Conservation (phyloP, 2,113 vertebrate genomes). For the Paraplagusia blochii region DNA sequence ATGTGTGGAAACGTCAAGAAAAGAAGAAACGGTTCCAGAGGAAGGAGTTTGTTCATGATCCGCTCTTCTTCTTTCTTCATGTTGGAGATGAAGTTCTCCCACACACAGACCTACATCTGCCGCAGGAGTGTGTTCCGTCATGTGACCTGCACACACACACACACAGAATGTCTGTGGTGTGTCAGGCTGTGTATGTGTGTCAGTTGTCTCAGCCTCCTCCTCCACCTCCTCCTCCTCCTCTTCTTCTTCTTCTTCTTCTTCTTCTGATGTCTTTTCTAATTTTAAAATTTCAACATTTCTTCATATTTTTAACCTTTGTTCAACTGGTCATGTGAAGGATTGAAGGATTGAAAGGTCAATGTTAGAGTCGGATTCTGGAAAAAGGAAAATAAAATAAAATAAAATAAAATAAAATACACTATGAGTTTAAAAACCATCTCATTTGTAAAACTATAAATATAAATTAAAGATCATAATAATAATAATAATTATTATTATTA, state of each 20-base stretch:
- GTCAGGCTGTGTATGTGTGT: neutral
- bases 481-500: too few relatives aligned
- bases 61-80: neutral
- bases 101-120: slow-evolving; percentile 51
- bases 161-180: neutral
- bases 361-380: too few relatives aligned
- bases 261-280: slow-evolving; percentile 33
- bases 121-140: slow-evolving; percentile 6
- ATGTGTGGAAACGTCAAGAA: neutral
- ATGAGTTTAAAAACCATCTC: too few relatives aligned
- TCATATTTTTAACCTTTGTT: neutral
- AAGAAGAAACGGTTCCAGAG: neutral
- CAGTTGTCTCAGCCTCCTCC: neutral
- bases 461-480: too few relatives aligned
- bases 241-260: neutral
- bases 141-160: neutral
- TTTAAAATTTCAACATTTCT: neutral
- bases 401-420: too few relatives aligned
- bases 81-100: slow-evolving; percentile 29
- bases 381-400: too few relatives aligned
- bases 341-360: too few relatives aligned
- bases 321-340: neutral
- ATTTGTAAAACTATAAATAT: too few relatives aligned
- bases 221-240: slow-evolving; percentile 2
- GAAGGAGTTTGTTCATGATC: neutral